Evolutionary conservation across 2,888 invertebrate species (phyloP).

Genomic region (Drosophila longiperda): DNA sequence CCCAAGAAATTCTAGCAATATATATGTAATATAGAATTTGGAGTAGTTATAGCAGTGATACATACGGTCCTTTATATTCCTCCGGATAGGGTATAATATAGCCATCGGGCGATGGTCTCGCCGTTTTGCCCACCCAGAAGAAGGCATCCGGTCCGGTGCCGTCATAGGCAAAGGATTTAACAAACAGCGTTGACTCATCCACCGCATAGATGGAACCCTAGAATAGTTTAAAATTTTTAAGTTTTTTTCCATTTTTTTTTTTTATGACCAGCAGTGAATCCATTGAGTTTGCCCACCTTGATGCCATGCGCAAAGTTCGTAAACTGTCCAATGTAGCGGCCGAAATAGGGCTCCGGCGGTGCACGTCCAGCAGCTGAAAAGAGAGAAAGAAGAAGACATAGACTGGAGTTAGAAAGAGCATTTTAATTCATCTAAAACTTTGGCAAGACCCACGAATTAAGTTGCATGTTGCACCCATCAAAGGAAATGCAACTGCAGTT

Average conservation of each 20-base stretch:
- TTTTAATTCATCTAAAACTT: constrained; percentile 22
- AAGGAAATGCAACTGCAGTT: constrained; percentile 35
- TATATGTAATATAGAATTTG: background rate
- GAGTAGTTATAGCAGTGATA: constrained; percentile 47
- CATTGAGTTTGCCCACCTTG: constrained; percentile 77
- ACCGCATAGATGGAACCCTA: constrained; percentile 93
- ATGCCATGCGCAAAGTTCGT: constrained; percentile 92
- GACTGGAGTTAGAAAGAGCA: constrained; percentile 15
- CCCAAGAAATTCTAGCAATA: constrained; percentile 23
- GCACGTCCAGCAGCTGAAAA: constrained; percentile 80
- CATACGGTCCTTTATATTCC: constrained; percentile 92
- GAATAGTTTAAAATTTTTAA: background rate
- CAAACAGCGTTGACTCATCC: constrained; percentile 94
- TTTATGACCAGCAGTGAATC: background rate
- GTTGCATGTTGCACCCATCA: constrained; percentile 19
- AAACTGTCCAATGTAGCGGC: constrained; percentile 90
- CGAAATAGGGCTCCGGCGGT: constrained; percentile 89
- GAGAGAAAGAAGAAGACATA: background rate
- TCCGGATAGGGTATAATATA: constrained; percentile 94
- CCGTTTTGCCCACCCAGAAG: constrained; percentile 95
- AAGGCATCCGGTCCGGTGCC: constrained; percentile 95
- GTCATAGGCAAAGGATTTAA: constrained; percentile 94
- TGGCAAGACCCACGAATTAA: constrained; percentile 5
- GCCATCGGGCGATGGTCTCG: constrained; percentile 92
- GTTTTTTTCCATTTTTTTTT: background rate